Base-by-base conservation (phyloP, 23 tunicate species). In the Halocynthia aurantium region DNA sequence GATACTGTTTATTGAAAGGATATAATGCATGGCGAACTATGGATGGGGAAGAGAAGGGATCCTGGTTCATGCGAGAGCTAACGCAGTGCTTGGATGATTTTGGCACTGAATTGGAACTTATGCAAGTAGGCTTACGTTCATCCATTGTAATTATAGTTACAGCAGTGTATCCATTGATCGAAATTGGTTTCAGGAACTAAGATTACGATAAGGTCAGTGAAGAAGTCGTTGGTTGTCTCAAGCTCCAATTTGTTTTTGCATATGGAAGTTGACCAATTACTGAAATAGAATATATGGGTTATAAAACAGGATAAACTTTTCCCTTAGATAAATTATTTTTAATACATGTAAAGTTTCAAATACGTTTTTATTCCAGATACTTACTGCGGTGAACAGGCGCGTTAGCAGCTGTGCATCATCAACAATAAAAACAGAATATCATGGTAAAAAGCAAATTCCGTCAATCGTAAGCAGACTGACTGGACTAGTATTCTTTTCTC, bases 1-100 rank as follows among this genome's bases (percentile, higher is more conserved):
- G 44, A 31, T 31, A 31, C 44, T 31, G 44, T 31, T 31, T 31
- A 4, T 31, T 5, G 63, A 13, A 65, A 87, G 94, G 77, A 52
- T 87, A 87, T 65, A 83, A 77, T 77, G 6, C 94, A 6, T 87
- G 86, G 81, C 68, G 94, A 55, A 82, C 77, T 51, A 31, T 0
- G 2, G 4, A 31, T 0, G 75, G 54, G 50, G 17, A 62, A 64
- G 56, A 44, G 0, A 76, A 82, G 53, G 94, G 94, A n/a, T 87
- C 94, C 4, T 65, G 82, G 18, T 87, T 82, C 55, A 82, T 87
- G 10, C 94, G 82, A 65, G 52, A 8, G 20, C 52, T 87, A 0
- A 82, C 83, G 72, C 52, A 50, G 31, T 67, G 55, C 9, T 63
- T 87, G 13, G 73, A 71, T 55, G 8, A 17, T 5, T 77, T 62